Percentiles rank a stretch among this genome's conserved stretches.
phyloP scores from a whole-genome alignment of 1,140 invertebrate species.

The Dolichoris vasculosae region DNA sequence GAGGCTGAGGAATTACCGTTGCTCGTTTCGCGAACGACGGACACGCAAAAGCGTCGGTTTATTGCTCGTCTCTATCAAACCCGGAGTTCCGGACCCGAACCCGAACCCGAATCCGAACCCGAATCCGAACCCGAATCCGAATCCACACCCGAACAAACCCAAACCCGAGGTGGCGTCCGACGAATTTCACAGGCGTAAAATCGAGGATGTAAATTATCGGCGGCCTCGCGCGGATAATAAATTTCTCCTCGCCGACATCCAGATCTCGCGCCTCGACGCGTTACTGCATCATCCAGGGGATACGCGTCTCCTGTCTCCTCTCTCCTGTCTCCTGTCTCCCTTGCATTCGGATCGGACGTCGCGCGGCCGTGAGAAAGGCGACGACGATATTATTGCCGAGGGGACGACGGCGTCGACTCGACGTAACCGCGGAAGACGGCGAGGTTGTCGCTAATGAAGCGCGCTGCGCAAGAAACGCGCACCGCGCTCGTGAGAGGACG shows the following conservation, averaged over 20 bases:
- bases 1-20: neutral
- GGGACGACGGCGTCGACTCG: neutral
- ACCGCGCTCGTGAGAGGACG: neutral
- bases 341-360: neutral
- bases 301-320: neutral
- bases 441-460: slow-evolving; percentile 38
- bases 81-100: neutral
- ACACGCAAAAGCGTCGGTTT: neutral
- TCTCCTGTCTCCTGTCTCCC: no score
- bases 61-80: neutral
- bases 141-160: no score
- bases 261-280: neutral
- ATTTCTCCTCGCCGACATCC: neutral
- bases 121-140: neutral
- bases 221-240: neutral
- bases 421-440: neutral
- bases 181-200: neutral
- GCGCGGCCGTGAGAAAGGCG: slow-evolving; percentile 1
- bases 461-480: neutral
- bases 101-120: neutral
- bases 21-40: neutral
- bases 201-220: neutral
- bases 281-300: neutral
- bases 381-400: slow-evolving; percentile 24
- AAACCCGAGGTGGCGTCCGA: no score